Evolutionary conservation across 2,113 vertebrate species (phyloP).

Genomic region (Psammodynastes pulverulentus): DNA sequence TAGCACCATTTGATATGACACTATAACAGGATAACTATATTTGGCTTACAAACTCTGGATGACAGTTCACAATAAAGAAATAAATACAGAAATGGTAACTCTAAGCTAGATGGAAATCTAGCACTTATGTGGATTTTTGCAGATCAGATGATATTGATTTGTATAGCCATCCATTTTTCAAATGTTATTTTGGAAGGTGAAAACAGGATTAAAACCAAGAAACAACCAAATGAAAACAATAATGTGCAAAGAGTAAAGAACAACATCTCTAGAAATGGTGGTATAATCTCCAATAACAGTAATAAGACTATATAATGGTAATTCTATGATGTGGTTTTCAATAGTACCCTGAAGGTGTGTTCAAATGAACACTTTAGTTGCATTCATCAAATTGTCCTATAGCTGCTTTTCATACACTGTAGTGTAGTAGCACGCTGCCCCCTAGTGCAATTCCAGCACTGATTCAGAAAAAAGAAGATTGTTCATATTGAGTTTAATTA

Average conservation of each 20-base stretch:
- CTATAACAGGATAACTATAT: background rate
- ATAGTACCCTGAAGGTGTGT: background rate
- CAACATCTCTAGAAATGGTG: background rate
- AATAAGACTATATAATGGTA: background rate
- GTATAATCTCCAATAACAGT: background rate
- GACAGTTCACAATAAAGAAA: background rate
- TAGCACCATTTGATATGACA: background rate
- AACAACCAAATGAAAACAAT: background rate
- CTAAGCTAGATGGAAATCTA: background rate
- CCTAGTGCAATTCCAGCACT: slow-evolving; percentile 39
- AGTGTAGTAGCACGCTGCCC: slow-evolving; percentile 43
- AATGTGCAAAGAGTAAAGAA: background rate
- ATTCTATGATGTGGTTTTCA: background rate
- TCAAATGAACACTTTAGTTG: background rate
- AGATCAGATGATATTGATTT: background rate
- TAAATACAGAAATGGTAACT: background rate
- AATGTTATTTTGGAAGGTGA: background rate
- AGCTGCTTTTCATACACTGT: fast-evolving
- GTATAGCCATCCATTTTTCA: background rate
- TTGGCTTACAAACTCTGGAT: background rate
- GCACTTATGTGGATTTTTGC: background rate
- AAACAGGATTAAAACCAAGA: background rate
- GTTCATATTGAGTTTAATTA: background rate
- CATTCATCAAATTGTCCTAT: background rate
- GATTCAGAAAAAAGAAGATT: background rate